Evolutionary conservation across 1,140 invertebrate species (phyloP).

Genomic region (Pseudomyrmex cubaensis): DNA sequence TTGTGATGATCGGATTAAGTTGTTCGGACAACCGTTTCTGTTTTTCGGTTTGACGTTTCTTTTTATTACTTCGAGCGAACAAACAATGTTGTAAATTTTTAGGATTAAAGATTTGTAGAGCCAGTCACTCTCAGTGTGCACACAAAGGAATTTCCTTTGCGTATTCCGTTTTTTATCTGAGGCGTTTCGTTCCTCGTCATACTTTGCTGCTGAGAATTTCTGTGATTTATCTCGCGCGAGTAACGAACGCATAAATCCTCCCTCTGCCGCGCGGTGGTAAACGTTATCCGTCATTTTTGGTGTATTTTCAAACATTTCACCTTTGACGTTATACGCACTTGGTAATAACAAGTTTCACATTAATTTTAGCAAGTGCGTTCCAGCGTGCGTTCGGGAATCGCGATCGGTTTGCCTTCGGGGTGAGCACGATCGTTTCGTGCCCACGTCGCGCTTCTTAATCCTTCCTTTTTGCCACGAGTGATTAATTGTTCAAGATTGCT

Average conservation of each 20-base stretch:
- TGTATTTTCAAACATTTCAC: not conserved
- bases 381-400: constrained; percentile 12
- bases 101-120: not conserved
- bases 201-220: not conserved
- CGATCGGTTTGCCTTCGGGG: constrained; percentile 7
- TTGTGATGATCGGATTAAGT: not conserved
- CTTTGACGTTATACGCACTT: not conserved
- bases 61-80: too few species aligned
- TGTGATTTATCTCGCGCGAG: not conserved
- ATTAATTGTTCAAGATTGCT: constrained; percentile 56
- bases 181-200: not conserved
- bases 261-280: not conserved
- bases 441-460: constrained; percentile 23
- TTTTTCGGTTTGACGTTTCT: not conserved
- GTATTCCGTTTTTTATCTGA: too few species aligned
- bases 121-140: not conserved
- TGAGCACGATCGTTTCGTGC: constrained; percentile 17
- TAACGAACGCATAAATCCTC: not conserved
- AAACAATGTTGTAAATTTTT: not conserved
- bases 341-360: constrained; percentile 34
- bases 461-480: constrained; percentile 33
- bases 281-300: not conserved
- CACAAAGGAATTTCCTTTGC: not conserved
- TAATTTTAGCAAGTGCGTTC: constrained; percentile 47
- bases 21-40: not conserved